Evolutionary conservation across 2,797 vertebrate species (phyloP).

Genomic region (Epinephelus malabaricus): DNA sequence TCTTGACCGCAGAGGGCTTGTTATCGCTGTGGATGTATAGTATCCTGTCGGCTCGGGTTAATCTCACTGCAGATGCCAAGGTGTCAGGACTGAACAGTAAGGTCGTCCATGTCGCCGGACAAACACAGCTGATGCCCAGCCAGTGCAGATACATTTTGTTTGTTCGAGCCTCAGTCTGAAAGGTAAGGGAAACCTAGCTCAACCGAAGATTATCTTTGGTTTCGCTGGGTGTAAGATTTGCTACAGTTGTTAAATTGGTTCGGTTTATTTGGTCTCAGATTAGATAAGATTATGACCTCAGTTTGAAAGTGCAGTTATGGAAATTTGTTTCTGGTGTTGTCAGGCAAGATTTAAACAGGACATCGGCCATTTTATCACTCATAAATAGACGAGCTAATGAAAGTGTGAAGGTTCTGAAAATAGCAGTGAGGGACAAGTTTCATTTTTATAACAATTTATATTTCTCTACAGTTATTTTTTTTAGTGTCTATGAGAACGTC

Average conservation of each 20-base stretch:
- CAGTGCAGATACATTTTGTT: conserved; percentile 23
- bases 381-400: no score
- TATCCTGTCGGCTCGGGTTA: conserved; percentile 53
- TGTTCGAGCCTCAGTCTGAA: background rate
- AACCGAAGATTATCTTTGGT: background rate
- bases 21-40: conserved; percentile 51
- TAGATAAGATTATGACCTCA: background rate
- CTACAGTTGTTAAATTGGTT: background rate
- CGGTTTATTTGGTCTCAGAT: background rate
- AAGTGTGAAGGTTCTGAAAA: background rate
- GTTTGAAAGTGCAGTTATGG: background rate
- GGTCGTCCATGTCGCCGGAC: conserved; percentile 18
- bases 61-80: conserved; percentile 13
- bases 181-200: conserved; percentile 43
- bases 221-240: background rate
- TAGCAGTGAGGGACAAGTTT: background rate
- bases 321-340: background rate
- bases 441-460: background rate
- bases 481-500: background rate
- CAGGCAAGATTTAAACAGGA: background rate
- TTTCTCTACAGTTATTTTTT: background rate
- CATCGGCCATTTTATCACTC: background rate
- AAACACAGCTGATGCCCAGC: conserved; percentile 43
- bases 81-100: conserved; percentile 50
- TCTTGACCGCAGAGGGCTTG: conserved; percentile 41